These are phyloP conservation scores for Magallana nippona DNA, from an alignment of 2,888 invertebrate genomes.

Conservation along the genomic window DNA sequence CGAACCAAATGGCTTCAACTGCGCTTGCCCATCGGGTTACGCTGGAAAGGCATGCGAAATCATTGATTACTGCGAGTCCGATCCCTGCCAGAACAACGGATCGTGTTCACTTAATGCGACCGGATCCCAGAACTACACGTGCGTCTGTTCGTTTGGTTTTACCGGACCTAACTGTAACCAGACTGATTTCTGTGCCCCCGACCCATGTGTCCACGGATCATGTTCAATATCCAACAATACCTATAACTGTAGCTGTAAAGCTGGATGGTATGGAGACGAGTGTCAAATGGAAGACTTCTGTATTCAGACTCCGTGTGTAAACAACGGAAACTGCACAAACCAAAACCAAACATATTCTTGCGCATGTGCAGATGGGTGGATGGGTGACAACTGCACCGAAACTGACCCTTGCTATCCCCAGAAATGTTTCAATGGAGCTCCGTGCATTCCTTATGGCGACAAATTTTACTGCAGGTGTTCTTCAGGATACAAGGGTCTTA, in stretches of 20 bases:
- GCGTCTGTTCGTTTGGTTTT: conserved; percentile 9
- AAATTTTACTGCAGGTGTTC: neutral
- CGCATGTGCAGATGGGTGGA: conserved; percentile 17
- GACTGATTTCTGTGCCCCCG: neutral
- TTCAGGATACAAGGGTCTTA: neutral
- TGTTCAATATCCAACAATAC: conserved; percentile 19
- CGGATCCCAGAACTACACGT: conserved; percentile 7
- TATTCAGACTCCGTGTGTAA: conserved; percentile 23
- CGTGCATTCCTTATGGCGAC: neutral
- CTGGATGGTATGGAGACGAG: neutral
- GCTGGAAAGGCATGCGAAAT: conserved; percentile 31
- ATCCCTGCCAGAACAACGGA: conserved; percentile 35
- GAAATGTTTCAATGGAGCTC: conserved; percentile 34
- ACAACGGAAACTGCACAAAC: conserved; percentile 34
- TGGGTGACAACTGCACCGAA: conserved; percentile 21
- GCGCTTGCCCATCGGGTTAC: conserved; percentile 20
- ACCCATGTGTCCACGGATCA: conserved; percentile 10
- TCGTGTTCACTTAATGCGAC: neutral
- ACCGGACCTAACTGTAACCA: conserved; percentile 31
- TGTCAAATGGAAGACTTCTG: conserved; percentile 38
- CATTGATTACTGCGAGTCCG: conserved; percentile 10
- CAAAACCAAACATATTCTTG: conserved; percentile 29
- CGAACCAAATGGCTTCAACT: neutral
- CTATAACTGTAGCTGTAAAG: conserved; percentile 18
- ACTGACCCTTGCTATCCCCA: conserved; percentile 3